These are phyloP conservation scores for Drosophila watanabei DNA, from an alignment of 1,140 invertebrate species.

Conservation along the genomic window DNA sequence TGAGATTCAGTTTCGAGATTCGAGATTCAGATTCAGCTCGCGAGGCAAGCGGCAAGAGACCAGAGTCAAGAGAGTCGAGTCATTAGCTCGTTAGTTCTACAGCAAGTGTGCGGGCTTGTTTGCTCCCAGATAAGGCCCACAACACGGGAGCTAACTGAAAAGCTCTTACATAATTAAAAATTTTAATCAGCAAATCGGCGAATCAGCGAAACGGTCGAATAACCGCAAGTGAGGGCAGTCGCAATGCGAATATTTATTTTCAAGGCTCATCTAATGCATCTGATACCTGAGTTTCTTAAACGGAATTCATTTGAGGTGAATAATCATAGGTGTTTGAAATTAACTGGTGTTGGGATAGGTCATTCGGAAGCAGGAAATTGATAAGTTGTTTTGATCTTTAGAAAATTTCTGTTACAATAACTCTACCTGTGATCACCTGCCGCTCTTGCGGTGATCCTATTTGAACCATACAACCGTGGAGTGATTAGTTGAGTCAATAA, in stretches of 20 bases:
- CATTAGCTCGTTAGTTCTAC: constrained; percentile 37
- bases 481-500: no score
- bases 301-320: background rate
- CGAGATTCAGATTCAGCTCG: background rate
- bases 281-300: background rate
- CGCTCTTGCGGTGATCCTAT: no score
- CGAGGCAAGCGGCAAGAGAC: constrained; percentile 30
- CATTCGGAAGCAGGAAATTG: background rate
- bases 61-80: constrained; percentile 9
- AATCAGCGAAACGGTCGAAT: constrained; percentile 20
- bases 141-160: constrained; percentile 18
- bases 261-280: constrained; percentile 4
- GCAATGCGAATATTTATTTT: constrained; percentile 15
- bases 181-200: constrained; percentile 12
- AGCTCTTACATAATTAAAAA: constrained; percentile 42
- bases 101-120: constrained; percentile 20
- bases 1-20: constrained; percentile 16
- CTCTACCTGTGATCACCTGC: no score
- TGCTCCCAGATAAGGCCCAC: constrained; percentile 24
- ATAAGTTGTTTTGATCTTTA: background rate
- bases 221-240: constrained; percentile 20
- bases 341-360: background rate
- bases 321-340: background rate
- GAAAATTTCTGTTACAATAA: background rate
- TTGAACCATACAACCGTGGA: no score